Evolutionary conservation across 2,797 vertebrate genomes (phyloP), one percentile per base, ranked within the genome.

Genomic region (Diplodus sargus): DNA sequence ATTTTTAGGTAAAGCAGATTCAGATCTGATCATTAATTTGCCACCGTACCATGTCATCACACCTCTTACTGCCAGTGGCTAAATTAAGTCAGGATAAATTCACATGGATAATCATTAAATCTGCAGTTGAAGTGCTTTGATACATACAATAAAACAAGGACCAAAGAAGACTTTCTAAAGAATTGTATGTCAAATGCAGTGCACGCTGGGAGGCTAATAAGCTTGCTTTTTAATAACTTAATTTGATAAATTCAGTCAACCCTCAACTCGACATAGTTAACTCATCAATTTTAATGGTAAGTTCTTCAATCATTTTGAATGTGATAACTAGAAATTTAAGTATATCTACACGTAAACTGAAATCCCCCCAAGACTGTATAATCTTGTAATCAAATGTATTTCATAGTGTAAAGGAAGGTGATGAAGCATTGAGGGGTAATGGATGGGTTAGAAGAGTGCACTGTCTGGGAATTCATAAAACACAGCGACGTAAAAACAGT

Each of bases 401-500:
- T 53, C 47, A 22, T n/a, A 57, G 34, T 51, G 23, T 56, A 13
- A 61, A 60, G 23, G 42, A 20, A 15, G 25, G 20, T 34, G 59
- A 22, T 15, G 60, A 30, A 18, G 23, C 10, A 15, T 28, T 49
- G 20, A 54, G 52, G 16, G 13, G 13, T 20, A 23, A 23, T 17
- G n/a, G 52, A 18, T 14, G 18, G n/a, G 14, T 72, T 54, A 51
- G 16, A 28, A 30, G 20, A 30, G 34, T 74, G 39, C 13, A 12
- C 48, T 22, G 22, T 68, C 34, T 51, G 60, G 51, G 18, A 25
- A 54, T 20, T 61, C 48, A 49, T 62, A 48, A 61, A 61, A 68
- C 45, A 54, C 39, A n/a, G 56, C 30, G 63, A 66, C 59, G 78
- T 73, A 81, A 82, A 69, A 74, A 42, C 60, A 20, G 57, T 23